Conservation (phyloP, 2,888 invertebrate genomes). For the Clanis bilineata region DNA sequence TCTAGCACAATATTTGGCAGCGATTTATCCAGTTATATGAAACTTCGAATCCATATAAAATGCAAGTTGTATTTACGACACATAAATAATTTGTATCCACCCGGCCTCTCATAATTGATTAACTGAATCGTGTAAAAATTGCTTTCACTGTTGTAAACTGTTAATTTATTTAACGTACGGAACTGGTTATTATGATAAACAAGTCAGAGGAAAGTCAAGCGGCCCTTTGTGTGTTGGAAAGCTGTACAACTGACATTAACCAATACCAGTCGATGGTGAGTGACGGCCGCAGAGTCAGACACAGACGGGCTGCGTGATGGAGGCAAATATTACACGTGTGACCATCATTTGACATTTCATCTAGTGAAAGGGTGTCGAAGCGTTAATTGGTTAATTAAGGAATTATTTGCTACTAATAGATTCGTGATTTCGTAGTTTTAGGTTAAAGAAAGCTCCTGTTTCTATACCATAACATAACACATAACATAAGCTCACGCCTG, state of each 20-base stretch:
- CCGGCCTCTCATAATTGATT: background rate
- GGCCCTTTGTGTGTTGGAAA: constrained; percentile 51
- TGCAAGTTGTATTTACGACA: background rate
- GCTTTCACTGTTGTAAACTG: constrained; percentile 27
- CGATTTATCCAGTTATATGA: too few relatives aligned
- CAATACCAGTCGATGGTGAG: constrained; percentile 38
- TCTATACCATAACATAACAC: too few relatives aligned
- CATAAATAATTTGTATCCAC: background rate
- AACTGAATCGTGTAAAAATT: constrained; percentile 11
- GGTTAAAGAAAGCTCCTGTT: too few relatives aligned
- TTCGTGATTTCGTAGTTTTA: too few relatives aligned
- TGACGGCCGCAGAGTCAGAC: constrained; percentile 14
- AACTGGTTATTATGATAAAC: constrained; percentile 30
- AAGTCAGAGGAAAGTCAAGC: constrained; percentile 30
- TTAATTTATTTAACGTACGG: constrained; percentile 26
- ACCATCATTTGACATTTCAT: constrained; percentile 13
- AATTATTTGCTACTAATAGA: background rate
- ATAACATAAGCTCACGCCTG: too few relatives aligned
- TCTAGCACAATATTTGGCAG: too few relatives aligned
- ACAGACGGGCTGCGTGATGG: background rate
- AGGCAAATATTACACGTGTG: background rate
- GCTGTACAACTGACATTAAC: constrained; percentile 47
- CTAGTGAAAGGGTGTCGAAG: constrained; percentile 17
- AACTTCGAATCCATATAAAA: background rate
- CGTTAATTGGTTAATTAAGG: background rate